Evolutionary conservation across 2,113 vertebrate genomes (phyloP).

Genomic region (Psilopogon haemacephalus): DNA sequence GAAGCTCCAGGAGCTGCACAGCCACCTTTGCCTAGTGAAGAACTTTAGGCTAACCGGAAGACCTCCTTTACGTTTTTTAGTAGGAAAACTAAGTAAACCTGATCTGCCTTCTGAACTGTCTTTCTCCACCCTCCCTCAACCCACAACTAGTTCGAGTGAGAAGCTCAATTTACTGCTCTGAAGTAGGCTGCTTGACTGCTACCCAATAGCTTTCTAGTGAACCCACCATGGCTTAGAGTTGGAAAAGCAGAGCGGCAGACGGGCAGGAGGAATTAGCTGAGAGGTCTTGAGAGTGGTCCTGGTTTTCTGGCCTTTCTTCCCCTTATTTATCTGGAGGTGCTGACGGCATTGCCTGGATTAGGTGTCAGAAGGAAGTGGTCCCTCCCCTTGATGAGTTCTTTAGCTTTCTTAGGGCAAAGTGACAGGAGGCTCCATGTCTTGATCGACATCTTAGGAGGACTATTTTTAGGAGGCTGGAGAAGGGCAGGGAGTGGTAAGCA

Average conservation of each 20-base stretch:
- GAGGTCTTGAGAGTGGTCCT: constrained; percentile 85
- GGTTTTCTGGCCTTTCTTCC: constrained; percentile 70
- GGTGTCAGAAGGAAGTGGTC: constrained; percentile 79
- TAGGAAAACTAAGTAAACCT: neutral
- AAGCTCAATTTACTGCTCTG: neutral
- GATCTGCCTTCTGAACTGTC: neutral
- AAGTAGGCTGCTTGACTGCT: neutral
- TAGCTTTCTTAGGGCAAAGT: constrained; percentile 98
- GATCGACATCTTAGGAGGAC: constrained; percentile 72
- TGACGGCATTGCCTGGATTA: constrained; percentile 84
- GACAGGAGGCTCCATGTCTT: constrained; percentile 76
- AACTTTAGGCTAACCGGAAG: neutral
- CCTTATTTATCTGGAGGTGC: constrained; percentile 85
- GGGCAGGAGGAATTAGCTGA: constrained; percentile 76
- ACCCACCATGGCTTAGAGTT: constrained; percentile 92
- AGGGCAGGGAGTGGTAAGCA: constrained; percentile 66
- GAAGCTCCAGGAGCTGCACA: neutral
- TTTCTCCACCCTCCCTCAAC: neutral
- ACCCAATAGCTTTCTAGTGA: constrained; percentile 35
- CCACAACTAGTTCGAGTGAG: neutral
- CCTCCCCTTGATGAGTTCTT: constrained; percentile 81
- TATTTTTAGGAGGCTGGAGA: constrained; percentile 87
- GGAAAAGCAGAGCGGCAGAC: constrained; percentile 70
- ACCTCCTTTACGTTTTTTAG: neutral
- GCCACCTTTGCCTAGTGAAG: neutral